phyloP scores from a whole-genome alignment of 2,888 invertebrate species.

The Camponotus fellah region DNA sequence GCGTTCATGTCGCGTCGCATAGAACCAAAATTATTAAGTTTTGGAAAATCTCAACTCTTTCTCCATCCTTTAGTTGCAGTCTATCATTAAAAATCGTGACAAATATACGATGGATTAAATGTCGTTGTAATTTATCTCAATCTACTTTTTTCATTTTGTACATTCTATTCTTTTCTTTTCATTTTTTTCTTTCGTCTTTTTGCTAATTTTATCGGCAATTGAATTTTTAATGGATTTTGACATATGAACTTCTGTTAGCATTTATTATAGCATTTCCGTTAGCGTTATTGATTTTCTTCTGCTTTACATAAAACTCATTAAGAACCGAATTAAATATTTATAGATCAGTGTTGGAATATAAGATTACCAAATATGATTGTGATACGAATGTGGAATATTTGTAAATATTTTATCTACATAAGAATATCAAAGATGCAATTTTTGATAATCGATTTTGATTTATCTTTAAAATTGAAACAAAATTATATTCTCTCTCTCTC shows the following conservation, averaged over 20 bases:
- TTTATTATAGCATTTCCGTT: not conserved
- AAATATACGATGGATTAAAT: not conserved
- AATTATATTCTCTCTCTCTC: not conserved
- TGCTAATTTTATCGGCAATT: not conserved
- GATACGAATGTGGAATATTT: conserved; percentile 8
- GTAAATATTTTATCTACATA: conserved; percentile 3
- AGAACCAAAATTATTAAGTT: conserved; percentile 16
- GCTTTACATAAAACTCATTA: not conserved
- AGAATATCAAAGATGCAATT: not conserved
- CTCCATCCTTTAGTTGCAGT: conserved; percentile 16
- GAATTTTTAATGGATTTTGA: conserved; percentile 7
- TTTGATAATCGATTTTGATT: conserved; percentile 7
- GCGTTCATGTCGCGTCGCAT: not conserved
- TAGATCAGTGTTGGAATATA: not conserved
- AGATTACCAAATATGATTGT: not conserved
- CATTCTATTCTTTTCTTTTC: not conserved
- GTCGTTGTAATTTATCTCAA: conserved; percentile 9
- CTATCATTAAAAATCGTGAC: conserved; percentile 12
- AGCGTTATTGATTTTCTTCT: not conserved
- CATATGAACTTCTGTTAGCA: too few species aligned
- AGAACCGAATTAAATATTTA: conserved; percentile 18
- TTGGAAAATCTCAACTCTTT: not conserved
- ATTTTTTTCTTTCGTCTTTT: not conserved
- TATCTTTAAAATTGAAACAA: not conserved
- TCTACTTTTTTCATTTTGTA: not conserved